Evolutionary conservation across 2,888 invertebrate genomes (phyloP).

Genomic region (Boloria euphrosyne): DNA sequence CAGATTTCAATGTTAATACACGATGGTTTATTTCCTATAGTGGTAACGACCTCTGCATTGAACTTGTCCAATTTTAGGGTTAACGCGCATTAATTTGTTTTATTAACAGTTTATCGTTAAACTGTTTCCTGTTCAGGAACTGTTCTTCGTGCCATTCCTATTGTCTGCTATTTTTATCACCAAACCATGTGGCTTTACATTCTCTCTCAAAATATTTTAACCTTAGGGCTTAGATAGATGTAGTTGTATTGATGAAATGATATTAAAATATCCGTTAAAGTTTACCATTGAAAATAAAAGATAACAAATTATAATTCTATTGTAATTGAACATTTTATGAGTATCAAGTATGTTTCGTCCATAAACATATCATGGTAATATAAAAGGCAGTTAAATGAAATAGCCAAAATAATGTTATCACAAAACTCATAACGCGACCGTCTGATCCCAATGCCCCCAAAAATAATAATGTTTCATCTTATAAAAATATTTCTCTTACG

Average conservation of each 20-base stretch:
- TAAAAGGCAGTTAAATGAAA: slow-evolving; percentile 26
- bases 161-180: slow-evolving; percentile 54
- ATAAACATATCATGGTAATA: slow-evolving; percentile 2
- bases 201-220: slow-evolving; percentile 5
- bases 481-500: slow-evolving; percentile 82
- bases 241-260: too few relatives aligned
- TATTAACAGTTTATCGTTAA: slow-evolving; percentile 77
- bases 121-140: slow-evolving; percentile 72
- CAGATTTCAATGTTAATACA: slow-evolving; percentile 81
- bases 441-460: slow-evolving; percentile 77
- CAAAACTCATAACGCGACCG: slow-evolving; percentile 73
- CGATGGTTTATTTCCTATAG: slow-evolving; percentile 79
- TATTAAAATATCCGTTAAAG: too few relatives aligned
- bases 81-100: slow-evolving; percentile 79
- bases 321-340: too few relatives aligned
- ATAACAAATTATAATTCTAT: too few relatives aligned
- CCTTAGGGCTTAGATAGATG: neutral
- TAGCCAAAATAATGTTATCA: slow-evolving; percentile 54
- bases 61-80: slow-evolving; percentile 82
- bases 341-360: neutral
- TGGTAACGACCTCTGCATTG: slow-evolving; percentile 80
- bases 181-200: slow-evolving; percentile 13
- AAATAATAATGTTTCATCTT: slow-evolving; percentile 83
- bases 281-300: too few relatives aligned
- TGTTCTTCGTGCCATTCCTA: slow-evolving; percentile 58